Evolutionary conservation across 2,888 invertebrate species (phyloP), one percentile per base, ranked within the genome.

Genomic region (Harpalus rufipes): DNA sequence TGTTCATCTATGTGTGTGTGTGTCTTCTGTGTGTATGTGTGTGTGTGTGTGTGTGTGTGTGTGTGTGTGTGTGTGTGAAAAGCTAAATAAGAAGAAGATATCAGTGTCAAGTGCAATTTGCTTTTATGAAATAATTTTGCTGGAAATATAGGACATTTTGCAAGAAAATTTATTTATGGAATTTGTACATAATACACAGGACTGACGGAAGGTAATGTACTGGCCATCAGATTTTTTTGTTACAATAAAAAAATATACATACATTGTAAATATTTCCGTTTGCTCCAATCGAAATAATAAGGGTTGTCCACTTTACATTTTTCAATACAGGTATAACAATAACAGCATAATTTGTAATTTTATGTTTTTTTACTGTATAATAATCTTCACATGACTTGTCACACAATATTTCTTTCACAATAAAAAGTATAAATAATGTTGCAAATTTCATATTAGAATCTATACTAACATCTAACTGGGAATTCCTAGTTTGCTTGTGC

Each of bases 271-370:
- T 18, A n/a, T 1, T 5, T 74, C 74, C 74, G n/a, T 44, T 14
- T 7, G 14, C 18, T 44, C 39, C 74, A 74, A 74, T 44, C 0
- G 74, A 14, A 12, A 44, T 12, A 74, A 16, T 74, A 14, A 74
- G 39, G 16, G 14, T 18, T 10, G 16, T 74, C 44, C 59, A 59
- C 7, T 39, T 39, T 7, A 41, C 44, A 14, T 74, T 16, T n/a
- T 18, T 12, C 12, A 10, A 14, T 0, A 14, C 6, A 12, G 74
- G 74, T 32, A 74, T 44, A 10, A 16, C 44, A 18, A 59, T 59
- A n/a, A 16, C n/a, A 8, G 16, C 59, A 16, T 16, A 59, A 32
- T 32, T 32, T 32, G 32, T 32, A 32, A 5, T 32, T 32, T 32
- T 32, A 32, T 5, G 5, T 14, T n/a, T 18, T 16, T 6, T 59